Percentiles rank a stretch among this genome's conserved stretches.
phyloP scores from a whole-genome alignment of 2,888 invertebrate species.

The Brachylomia viminalis region DNA sequence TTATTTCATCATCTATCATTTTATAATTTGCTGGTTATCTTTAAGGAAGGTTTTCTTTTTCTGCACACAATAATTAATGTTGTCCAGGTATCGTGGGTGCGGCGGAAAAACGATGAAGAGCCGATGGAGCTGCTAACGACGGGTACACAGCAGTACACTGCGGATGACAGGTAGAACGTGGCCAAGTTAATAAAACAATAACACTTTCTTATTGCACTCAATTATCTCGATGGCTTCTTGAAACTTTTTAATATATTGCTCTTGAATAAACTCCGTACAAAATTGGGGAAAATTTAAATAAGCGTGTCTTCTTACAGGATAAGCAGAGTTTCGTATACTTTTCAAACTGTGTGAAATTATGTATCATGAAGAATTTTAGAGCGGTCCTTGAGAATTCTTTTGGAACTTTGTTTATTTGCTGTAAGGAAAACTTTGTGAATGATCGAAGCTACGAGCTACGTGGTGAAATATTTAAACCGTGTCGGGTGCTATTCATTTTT shows the following conservation, averaged over 20 bases:
- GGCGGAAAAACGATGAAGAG: slow-evolving; percentile 86
- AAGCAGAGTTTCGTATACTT: slow-evolving; percentile 52
- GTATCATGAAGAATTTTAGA: slow-evolving; percentile 55
- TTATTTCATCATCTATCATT: slow-evolving; percentile 38
- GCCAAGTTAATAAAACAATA: slow-evolving; percentile 51
- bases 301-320: slow-evolving; percentile 49
- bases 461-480: slow-evolving; percentile 27
- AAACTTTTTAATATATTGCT: slow-evolving; percentile 64
- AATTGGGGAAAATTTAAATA: slow-evolving; percentile 63
- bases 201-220: slow-evolving; percentile 48
- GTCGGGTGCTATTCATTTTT: slow-evolving; percentile 12
- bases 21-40: slow-evolving; percentile 49
- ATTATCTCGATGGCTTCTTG: slow-evolving; percentile 47
- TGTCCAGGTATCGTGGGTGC: slow-evolving; percentile 86
- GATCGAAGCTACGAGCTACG: slow-evolving; percentile 43
- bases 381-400: slow-evolving; percentile 46
- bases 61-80: slow-evolving; percentile 24
- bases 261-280: slow-evolving; percentile 56
- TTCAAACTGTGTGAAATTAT: slow-evolving; percentile 59
- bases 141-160: slow-evolving; percentile 86
- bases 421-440: slow-evolving; percentile 34
- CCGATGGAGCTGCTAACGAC: slow-evolving; percentile 87
- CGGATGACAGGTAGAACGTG: slow-evolving; percentile 82
- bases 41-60: slow-evolving; percentile 22
- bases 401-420: slow-evolving; percentile 45